Evolutionary conservation across 2,888 invertebrate genomes (phyloP).

Genomic region (Oligia strigilis): DNA sequence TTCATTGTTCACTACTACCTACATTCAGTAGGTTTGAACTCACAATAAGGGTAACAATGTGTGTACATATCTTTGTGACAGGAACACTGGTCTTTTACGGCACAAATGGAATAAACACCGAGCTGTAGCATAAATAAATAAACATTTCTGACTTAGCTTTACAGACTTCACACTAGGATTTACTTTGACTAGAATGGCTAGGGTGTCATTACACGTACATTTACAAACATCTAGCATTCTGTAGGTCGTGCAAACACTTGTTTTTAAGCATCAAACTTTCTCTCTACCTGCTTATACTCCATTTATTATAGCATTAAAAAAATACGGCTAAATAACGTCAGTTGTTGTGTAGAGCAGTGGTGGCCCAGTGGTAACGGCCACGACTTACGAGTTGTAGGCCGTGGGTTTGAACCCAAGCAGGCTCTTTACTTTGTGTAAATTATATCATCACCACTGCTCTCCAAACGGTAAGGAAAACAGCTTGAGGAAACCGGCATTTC

Average conservation of each 20-base stretch:
- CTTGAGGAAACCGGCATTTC: too few relatives aligned
- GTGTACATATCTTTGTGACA: conserved; percentile 58
- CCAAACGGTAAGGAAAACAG: too few relatives aligned
- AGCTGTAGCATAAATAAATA: conserved; percentile 50
- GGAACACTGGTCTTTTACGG: conserved; percentile 45
- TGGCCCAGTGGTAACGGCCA: too few relatives aligned
- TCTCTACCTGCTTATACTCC: neutral
- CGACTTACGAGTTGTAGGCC: too few relatives aligned
- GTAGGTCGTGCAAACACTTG: neutral
- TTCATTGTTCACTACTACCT: conserved; percentile 77
- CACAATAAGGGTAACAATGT: conserved; percentile 56
- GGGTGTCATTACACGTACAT: conserved; percentile 35
- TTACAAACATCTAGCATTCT: conserved; percentile 10
- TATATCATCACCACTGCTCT: too few relatives aligned
- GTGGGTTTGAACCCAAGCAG: too few relatives aligned
- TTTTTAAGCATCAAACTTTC: neutral
- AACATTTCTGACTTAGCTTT: conserved; percentile 29
- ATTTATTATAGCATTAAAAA: neutral
- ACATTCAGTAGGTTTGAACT: conserved; percentile 56
- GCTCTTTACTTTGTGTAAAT: too few relatives aligned
- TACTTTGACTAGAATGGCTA: conserved; percentile 8
- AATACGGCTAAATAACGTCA: neutral
- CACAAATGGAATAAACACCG: conserved; percentile 52
- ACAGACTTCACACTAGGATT: conserved; percentile 6
- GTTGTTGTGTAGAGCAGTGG: neutral